Conservation (phyloP, 2,888 invertebrate species). For the Uropetala carovei region DNA sequence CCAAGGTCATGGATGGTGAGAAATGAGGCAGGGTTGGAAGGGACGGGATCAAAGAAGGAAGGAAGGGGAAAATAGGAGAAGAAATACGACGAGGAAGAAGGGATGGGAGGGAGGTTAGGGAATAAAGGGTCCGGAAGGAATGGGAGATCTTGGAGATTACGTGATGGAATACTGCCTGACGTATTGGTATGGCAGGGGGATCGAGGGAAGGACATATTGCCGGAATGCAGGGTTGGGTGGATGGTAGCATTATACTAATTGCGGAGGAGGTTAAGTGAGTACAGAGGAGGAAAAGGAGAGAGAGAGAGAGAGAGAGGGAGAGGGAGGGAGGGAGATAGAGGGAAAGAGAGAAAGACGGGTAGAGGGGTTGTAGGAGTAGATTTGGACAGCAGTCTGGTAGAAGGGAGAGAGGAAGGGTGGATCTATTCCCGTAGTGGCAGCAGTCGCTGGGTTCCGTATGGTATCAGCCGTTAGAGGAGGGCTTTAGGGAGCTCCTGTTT, state of each 20-base stretch:
- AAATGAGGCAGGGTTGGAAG: not conserved
- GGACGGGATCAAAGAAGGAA: not conserved
- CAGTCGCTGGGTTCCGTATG: slow-evolving; percentile 37
- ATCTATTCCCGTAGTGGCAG: slow-evolving; percentile 60
- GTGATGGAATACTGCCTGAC: not conserved
- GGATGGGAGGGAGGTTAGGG: not conserved
- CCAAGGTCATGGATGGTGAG: slow-evolving; percentile 46
- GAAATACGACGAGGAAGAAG: not conserved
- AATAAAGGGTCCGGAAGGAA: not conserved
- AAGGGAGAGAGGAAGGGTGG: slow-evolving; percentile 13
- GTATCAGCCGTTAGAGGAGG: slow-evolving; percentile 5
- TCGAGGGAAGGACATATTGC: no score
- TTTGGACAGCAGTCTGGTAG: not conserved
- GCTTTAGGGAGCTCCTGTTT: slow-evolving; percentile 50
- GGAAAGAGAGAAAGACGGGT: not conserved
- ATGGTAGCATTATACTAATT: no score
- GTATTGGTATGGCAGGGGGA: no score
- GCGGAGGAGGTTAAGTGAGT: not conserved
- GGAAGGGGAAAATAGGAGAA: not conserved
- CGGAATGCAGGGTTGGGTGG: no score
- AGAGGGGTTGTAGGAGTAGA: not conserved
- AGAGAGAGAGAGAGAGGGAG: not conserved
- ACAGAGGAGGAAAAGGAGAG: not conserved
- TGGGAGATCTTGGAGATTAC: not conserved
- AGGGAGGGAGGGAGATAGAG: not conserved